phyloP scores from a whole-genome alignment of 92 coral and sea anemone genomes.

The Meandrina meandrites region DNA sequence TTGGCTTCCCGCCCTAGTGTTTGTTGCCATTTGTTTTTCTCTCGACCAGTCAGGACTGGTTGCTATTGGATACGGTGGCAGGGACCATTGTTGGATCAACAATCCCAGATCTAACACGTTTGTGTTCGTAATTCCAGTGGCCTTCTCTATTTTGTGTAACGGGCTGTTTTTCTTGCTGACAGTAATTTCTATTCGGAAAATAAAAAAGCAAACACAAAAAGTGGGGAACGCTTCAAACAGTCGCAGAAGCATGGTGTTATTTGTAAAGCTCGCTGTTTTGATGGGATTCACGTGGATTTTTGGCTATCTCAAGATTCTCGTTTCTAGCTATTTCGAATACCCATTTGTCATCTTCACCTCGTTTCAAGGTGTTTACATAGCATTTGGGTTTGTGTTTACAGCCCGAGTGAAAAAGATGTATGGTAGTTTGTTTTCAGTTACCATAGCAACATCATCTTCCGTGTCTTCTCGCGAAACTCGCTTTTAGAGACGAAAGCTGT shows the following conservation, averaged over 20 bases:
- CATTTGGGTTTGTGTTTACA: conserved; percentile 52
- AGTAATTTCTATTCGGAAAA: conserved; percentile 37
- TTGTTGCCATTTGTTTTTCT: conserved; percentile 58
- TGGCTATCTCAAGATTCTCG: conserved; percentile 48
- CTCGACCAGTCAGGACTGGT: conserved; percentile 66
- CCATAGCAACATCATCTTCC: not conserved
- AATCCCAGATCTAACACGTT: conserved; percentile 43
- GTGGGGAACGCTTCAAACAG: conserved; percentile 20
- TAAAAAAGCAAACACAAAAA: conserved; percentile 38
- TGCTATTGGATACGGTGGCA: conserved; percentile 58
- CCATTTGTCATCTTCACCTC: conserved; percentile 46
- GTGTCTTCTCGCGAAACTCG: not conserved
- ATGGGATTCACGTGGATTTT: conserved; percentile 82
- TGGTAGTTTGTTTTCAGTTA: not conserved
- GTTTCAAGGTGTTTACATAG: conserved; percentile 57
- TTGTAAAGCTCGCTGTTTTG: conserved; percentile 63
- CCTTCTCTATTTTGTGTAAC: conserved; percentile 42
- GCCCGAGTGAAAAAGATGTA: conserved; percentile 43
- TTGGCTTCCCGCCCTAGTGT: conserved; percentile 65
- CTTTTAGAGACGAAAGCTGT: not conserved
- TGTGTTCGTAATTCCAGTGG: conserved; percentile 55
- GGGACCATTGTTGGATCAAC: conserved; percentile 62
- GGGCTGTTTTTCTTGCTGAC: conserved; percentile 57
- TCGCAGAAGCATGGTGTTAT: conserved; percentile 39
- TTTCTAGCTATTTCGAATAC: conserved; percentile 40